Evolutionary conservation across 2,888 invertebrate species (phyloP), one percentile per base, ranked within the genome.

Genomic region (Caenorhabditis drosophilae): DNA sequence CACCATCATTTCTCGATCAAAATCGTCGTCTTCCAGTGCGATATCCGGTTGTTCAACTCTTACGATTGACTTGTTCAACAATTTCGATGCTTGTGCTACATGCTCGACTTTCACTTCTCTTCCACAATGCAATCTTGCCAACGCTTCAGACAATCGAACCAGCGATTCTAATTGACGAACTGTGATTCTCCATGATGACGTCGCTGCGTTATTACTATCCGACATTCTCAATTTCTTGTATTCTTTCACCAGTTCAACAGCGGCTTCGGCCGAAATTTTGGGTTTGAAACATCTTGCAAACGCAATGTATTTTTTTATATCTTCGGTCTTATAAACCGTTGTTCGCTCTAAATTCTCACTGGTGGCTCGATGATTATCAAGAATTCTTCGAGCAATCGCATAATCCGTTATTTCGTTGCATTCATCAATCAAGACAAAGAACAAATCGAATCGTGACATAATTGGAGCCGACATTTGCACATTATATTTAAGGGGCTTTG

Each of bases 361-460:
- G 50, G 71, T 72, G 18, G 44, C 27, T 55, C 91, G 90, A 82
- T 98, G 97, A 38, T 98, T 86, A 83, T 97, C 94, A 0, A 98
- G 90, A 57, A 98, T 97, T 83, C 93, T 91, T 69, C 92, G 89
- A 0, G 97, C 98, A 63, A 98, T 96, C 0, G 96, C 95, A 83
- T 93, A 96, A 85, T 98, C 98, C 0, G 92, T 90, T 76, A 94
- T 89, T 86, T 93, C 92, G 84, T 92, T 92, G 83, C 93, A 92
- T 84, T 98, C 97, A 84, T 99, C 98, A 1, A 97, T 91, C 1
- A 99, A 87, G 73, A 99, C 93, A 86, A 98, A 98, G 87, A 99
- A 98, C 16, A 98, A 87, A 86, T 99, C 98, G 85, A 98, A 98
- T 75, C 98, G 89, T 0, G 97, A 97, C 96, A 99, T 96, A 80